Evolutionary conservation across 2,797 vertebrate species (phyloP), one percentile per base, ranked within the genome.

Genomic region (Rhodeus uyekii): DNA sequence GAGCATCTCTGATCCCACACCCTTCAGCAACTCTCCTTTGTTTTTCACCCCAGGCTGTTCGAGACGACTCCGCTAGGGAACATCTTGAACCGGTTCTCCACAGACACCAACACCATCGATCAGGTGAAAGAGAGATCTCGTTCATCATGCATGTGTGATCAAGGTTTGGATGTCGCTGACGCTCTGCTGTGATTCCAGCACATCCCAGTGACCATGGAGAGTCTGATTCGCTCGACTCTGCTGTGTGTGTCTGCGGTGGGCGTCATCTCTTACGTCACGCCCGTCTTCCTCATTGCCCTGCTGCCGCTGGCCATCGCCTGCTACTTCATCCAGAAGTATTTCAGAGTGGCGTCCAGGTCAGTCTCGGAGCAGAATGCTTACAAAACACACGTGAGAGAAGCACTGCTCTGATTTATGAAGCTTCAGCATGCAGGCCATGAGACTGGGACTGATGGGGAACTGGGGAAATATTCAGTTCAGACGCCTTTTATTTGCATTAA

Each of bases 311-410:
- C 96, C 0, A 86, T 99, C 67, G 85, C 96, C 87, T 99, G 97
- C 91, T 99, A 99, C 94, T 99, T 99, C 92, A 97, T 98, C 83
- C 98, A 99, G 94, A 99, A 99, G 88, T 97, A 99, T 90, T 99
- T 99, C 92, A 91, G 98, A 65, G 95, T 99, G 2, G 98, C 98
- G 0, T 99, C 98, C 91, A 96, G 97, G 98, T 99, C 78, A 88
- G 91, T 68, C n/a, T 60, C 8, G 64, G 73, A 46, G 46, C 14
- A 22, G 24, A 19, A 71, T 2, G 19, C 32, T 24, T 5, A 16
- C 19, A 1, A 5, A 18, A 39, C 6, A 13, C 53, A 61, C 14
- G 2, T 14, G 2, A n/a, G 19, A 61, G 6, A 8, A 19, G 34
- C 12, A 1, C 8, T 2, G 24, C 2, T 22, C 1, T 12, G 27